Percentiles rank a stretch among this genome's conserved stretches.
Evolutionary conservation across 2,113 vertebrate genomes (phyloP).

Genomic region (Fukomys damarensis): DNA sequence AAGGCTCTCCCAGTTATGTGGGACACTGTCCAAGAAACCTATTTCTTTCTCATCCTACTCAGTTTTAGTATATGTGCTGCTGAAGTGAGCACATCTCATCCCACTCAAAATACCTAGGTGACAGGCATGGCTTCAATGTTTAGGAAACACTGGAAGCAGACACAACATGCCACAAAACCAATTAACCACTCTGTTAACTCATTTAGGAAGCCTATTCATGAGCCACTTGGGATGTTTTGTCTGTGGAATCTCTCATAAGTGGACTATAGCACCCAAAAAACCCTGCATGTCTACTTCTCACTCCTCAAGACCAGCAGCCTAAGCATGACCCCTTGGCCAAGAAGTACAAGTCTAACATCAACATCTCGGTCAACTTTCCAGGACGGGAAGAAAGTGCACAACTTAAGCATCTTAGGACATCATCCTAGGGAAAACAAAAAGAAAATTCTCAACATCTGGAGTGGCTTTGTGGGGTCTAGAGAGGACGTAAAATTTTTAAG

Average conservation of each 20-base stretch:
- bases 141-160: not conserved
- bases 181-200: not conserved
- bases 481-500: not conserved
- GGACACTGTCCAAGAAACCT: not conserved
- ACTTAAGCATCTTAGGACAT: not conserved
- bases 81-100: no score
- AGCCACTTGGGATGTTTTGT: not conserved
- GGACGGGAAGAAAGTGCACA: not conserved
- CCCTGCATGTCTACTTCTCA: not conserved
- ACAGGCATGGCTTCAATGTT: not conserved
- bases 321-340: not conserved
- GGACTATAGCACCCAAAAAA: not conserved
- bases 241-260: not conserved
- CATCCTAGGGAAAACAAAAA: not conserved
- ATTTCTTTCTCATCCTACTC: not conserved
- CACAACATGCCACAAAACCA: not conserved
- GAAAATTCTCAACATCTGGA: not conserved
- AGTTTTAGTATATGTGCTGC: no score
- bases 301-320: not conserved
- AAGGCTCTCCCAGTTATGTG: not conserved
- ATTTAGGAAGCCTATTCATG: not conserved
- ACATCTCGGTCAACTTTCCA: not conserved
- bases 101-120: not conserved
- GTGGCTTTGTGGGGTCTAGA: not conserved
- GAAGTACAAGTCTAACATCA: not conserved